Evolutionary conservation across 2,888 invertebrate genomes (phyloP), one percentile per base, ranked within the genome.

Genomic region (Eupithecia pulchellata): DNA sequence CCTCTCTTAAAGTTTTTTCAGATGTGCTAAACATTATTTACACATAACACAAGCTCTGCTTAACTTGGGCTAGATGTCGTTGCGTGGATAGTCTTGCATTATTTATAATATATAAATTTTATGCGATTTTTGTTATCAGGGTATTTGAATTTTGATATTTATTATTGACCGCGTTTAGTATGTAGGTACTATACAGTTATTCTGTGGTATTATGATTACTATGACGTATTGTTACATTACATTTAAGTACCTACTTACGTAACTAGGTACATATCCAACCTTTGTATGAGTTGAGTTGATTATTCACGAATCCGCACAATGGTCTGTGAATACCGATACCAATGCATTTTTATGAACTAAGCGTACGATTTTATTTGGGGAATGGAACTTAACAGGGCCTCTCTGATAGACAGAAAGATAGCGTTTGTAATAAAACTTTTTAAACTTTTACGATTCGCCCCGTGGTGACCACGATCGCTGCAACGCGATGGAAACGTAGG

Each of bases 241-340:
- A 25, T 25, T 9, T 32, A 14, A 2, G 20, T 30, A 20, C 1
- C 20, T 30, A 29, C 27, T 29, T 29, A 17, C 27, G 60, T 60
- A 52, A 20, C 42, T 47, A 47, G 42, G 20, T 47, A 47, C 42
- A 20, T 0, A 42, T 4, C n/a, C 20, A 20, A 9, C 34, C 32
- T 61, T 32, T 61, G 61, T 61, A 34, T 34, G 61, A 32, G 60
- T 60, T 32, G 29, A 57, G 61, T 60, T 42, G 42, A 29, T 63
- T 42, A 63, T 63, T 63, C 27, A 63, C 63, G 63, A 36, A 42
- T 29, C 29, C 1, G 20, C 14, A 63, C 63, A 63, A 63, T 63
- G 39, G 42, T n/a, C 27, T 63, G 14, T 32, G 61, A 32, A 20
- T 25, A 34, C 61, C 34, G 20, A 36, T 34, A 61, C 61, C 11